A percentile compares a stretch with the other conserved stretches of the same genome.
Conservation (phyloP, 2,797 vertebrate genomes). For the Falco cherrug region DNA sequence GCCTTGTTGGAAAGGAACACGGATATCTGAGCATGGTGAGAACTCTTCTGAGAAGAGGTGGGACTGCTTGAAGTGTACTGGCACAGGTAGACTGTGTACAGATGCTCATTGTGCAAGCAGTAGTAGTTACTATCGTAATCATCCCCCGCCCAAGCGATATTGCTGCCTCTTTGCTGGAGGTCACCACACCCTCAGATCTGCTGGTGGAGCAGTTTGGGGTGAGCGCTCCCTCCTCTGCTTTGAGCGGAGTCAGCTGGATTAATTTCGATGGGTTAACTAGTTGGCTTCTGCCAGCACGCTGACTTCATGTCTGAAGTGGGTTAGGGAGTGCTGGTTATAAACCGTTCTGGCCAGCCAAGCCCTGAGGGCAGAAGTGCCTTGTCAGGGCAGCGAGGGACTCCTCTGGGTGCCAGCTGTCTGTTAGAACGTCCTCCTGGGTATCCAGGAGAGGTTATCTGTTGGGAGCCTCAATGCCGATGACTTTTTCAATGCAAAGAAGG, state of each 20-base stretch:
- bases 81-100: neutral
- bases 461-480: neutral
- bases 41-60: neutral
- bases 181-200: constrained; percentile 29
- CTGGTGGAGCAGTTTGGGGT: constrained; percentile 7
- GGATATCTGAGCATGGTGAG: neutral
- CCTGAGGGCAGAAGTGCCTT: neutral
- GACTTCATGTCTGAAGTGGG: neutral
- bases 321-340: neutral
- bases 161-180: neutral
- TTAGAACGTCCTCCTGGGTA: rapidly evolving
- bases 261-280: neutral
- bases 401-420: neutral
- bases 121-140: neutral
- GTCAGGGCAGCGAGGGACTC: neutral
- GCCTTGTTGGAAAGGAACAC: neutral
- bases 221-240: neutral
- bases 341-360: neutral
- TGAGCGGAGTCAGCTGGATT: constrained; percentile 41
- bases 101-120: constrained; percentile 1
- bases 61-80: neutral
- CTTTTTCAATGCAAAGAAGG: neutral
- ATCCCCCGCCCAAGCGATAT: neutral
- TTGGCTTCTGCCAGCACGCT: neutral
- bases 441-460: neutral